Percentiles rank a stretch among this genome's conserved stretches.
phyloP scores from a whole-genome alignment of 2,888 invertebrate genomes.

The Lacanobia oleracea region DNA sequence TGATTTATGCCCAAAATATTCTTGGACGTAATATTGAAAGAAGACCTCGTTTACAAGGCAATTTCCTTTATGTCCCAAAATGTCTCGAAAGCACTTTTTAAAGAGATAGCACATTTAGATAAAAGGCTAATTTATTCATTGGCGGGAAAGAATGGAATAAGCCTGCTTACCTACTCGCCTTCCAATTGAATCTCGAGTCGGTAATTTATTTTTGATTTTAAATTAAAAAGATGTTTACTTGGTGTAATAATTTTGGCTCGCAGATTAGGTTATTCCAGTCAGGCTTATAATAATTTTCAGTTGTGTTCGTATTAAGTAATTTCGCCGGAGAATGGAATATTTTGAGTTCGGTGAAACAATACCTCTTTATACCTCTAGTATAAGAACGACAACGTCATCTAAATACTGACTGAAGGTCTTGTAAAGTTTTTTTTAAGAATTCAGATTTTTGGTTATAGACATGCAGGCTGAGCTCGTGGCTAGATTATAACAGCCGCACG shows the following conservation, averaged over 20 bases:
- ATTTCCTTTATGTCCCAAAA: constrained; percentile 76
- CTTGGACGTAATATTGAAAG: constrained; percentile 66
- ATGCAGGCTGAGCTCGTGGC: too few species aligned
- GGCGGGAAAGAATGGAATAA: constrained; percentile 82
- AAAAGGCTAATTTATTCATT: constrained; percentile 90
- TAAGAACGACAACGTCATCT: too few species aligned
- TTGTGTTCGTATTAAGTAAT: constrained; percentile 7
- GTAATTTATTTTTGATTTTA: constrained; percentile 84
- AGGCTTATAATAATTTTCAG: constrained; percentile 20
- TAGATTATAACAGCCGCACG: too few species aligned
- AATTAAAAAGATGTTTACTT: constrained; percentile 78
- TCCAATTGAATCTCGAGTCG: constrained; percentile 83
- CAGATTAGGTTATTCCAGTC: constrained; percentile 19
- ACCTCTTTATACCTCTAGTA: too few species aligned
- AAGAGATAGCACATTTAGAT: constrained; percentile 87
- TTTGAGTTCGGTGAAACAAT: too few species aligned
- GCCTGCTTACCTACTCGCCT: constrained; percentile 79
- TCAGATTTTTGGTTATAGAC: too few species aligned
- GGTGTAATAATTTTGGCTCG: constrained; percentile 30
- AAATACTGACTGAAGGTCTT: too few species aligned
- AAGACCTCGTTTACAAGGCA: constrained; percentile 64
- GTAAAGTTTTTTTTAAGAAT: too few species aligned
- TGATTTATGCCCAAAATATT: constrained; percentile 69
- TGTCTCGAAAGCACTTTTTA: constrained; percentile 83
- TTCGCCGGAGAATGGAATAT: neutral